Base-by-base conservation (phyloP, 2,888 invertebrate genomes). In the Parasteatoda lunata region DNA sequence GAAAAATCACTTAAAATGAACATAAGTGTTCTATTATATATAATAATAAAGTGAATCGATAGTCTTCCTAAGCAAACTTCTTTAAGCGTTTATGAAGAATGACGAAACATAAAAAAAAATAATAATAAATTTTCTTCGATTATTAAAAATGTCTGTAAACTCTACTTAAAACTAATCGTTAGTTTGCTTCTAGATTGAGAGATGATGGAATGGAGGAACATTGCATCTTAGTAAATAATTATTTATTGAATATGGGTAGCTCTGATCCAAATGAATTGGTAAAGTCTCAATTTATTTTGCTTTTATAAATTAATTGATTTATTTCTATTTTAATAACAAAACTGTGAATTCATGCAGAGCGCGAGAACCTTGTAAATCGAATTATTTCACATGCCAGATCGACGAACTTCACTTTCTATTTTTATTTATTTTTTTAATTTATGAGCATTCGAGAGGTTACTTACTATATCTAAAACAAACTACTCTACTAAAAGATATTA, bases 141-240 rank as follows among this genome's bases (percentile, higher is more conserved):
- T 3, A 54, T 54, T 9, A 9, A 54, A 54, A 54, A 54, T 9
- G 1, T 54, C 7, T 54, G 11, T 54, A 11, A 54, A 54, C 13
- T 54, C 2, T 54, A 54, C 13, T 11, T 4, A 0, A 54, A 54
- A 54, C 8, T 13, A 3, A 11, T 54, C 4, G n/a, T 59, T 13
- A 13, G 7, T 59, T 13, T 7, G n/a, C n/a, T 59, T 0, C 59
- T 7, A 59, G 59, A 7, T 0, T 59, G 9, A 59, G 8, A 59
- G 4, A 13, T 4, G 59, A 59, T 13, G 6, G 6, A 0, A 59
- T 59, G 4, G 59, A 59, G 59, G 59, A 59, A 13, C n/a, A 13
- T 13, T 69, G 69, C 69, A 69, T 47, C 8, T n/a, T 69, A 48
- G 48, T 69, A 13, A 69, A 69, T 11, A 48, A 69, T 47, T 47